Evolutionary conservation across 64 coral and sea anemone species (phyloP).

Genomic region (Stichodactyla mertensii): DNA sequence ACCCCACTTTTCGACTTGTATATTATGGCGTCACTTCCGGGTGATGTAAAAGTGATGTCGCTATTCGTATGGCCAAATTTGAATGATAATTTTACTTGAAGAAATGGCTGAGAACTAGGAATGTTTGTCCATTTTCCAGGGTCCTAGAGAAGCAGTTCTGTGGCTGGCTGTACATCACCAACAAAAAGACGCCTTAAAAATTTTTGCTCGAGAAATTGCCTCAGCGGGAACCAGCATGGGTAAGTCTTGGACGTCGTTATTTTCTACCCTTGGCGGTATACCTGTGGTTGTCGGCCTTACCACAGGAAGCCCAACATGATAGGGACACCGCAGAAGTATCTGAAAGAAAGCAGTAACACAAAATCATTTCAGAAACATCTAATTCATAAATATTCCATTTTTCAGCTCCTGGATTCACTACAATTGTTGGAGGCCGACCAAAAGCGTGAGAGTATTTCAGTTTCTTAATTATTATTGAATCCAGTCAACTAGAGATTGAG

Average conservation of each 20-base stretch:
- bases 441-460: conserved; percentile 62
- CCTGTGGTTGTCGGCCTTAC: too few relatives aligned
- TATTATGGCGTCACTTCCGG: too few relatives aligned
- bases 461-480: background rate
- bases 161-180: conserved; percentile 99
- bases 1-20: too few relatives aligned
- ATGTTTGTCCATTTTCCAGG: conserved; percentile 23
- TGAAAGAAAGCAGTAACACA: too few relatives aligned
- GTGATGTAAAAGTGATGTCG: too few relatives aligned
- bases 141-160: conserved; percentile 79
- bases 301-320: too few relatives aligned
- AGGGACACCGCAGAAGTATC: too few relatives aligned
- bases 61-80: too few relatives aligned
- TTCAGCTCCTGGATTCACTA: conserved; percentile 87
- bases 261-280: background rate
- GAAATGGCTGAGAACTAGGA: too few relatives aligned
- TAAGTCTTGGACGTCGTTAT: conserved; percentile 11
- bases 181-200: conserved; percentile 75
- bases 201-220: conserved; percentile 92
- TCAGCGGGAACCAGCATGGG: conserved; percentile 99
- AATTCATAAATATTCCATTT: background rate
- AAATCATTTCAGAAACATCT: background rate
- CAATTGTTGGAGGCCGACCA: conserved; percentile 90
- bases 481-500: background rate
- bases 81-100: too few relatives aligned